phyloP scores from a whole-genome alignment of 2,797 vertebrate genomes.

The Macrochelys suwanniensis region DNA sequence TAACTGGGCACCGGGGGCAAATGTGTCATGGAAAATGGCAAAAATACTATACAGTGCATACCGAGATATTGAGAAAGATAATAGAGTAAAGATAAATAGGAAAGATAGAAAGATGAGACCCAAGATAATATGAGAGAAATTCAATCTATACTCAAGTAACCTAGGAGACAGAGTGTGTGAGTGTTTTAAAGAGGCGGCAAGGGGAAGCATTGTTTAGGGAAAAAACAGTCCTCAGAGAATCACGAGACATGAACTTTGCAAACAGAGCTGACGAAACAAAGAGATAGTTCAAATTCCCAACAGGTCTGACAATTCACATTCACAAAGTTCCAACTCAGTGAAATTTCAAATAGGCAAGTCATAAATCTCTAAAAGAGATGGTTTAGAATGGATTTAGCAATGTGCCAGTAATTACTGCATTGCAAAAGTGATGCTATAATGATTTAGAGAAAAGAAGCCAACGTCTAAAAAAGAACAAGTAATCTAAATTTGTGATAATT shows the following conservation, averaged over 20 bases:
- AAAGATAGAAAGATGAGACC: slow-evolving; percentile 52
- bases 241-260: slow-evolving; percentile 42
- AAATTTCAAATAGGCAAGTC: slow-evolving; percentile 43
- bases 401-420: neutral
- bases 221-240: slow-evolving; percentile 57
- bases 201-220: slow-evolving; percentile 58
- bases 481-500: neutral
- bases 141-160: slow-evolving; percentile 70
- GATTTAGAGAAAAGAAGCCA: neutral
- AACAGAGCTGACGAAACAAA: slow-evolving; percentile 45
- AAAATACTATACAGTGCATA: neutral
- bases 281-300: slow-evolving; percentile 47
- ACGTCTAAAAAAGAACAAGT: neutral
- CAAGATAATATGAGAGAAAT: slow-evolving; percentile 69
- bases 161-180: slow-evolving; percentile 72
- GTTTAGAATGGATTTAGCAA: slow-evolving; percentile 32
- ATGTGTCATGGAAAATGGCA: neutral
- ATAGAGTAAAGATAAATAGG: slow-evolving; percentile 69
- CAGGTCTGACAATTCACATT: neutral
- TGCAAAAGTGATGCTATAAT: neutral
- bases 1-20: neutral
- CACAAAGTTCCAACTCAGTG: slow-evolving; percentile 35
- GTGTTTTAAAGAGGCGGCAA: neutral
- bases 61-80: slow-evolving; percentile 31
- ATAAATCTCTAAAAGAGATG: slow-evolving; percentile 20